These are phyloP conservation scores for Glaucomys volans DNA, from an alignment of 2,113 vertebrate species.

Conservation along the genomic window DNA sequence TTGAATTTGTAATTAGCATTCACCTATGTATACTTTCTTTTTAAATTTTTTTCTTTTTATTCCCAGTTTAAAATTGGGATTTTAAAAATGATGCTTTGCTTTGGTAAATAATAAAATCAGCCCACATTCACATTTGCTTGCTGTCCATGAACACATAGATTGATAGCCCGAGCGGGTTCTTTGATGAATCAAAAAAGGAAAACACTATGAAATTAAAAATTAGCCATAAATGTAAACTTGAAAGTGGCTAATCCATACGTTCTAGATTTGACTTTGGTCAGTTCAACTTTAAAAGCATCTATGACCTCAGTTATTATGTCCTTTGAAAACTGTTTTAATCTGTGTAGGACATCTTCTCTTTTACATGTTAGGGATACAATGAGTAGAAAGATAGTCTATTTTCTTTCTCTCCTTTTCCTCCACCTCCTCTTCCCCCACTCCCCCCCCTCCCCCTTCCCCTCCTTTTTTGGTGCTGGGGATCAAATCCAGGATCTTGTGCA, in stretches of 20 bases:
- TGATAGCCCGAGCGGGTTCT: constrained; percentile 35
- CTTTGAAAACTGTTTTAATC: constrained; percentile 26
- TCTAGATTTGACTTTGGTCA: constrained; percentile 30
- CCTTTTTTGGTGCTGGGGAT: not conserved
- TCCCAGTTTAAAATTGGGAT: not conserved
- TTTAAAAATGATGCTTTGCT: constrained; percentile 63
- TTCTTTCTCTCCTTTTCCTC: not conserved
- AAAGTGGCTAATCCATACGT: not conserved
- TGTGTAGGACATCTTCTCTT: not conserved
- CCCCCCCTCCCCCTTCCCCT: not conserved
- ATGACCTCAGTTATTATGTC: not conserved
- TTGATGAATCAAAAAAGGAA: constrained; percentile 55
- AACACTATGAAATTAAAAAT: constrained; percentile 55
- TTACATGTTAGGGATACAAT: not conserved
- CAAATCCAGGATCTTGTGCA: not conserved
- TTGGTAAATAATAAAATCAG: constrained; percentile 65
- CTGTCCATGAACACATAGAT: constrained; percentile 44
- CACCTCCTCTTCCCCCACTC: no score
- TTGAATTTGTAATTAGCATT: constrained; percentile 58
- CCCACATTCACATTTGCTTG: constrained; percentile 35
- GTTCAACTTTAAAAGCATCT: constrained; percentile 45
- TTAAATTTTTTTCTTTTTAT: constrained; percentile 44
- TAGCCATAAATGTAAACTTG: constrained; percentile 15
- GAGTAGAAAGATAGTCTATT: not conserved
- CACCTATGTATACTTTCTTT: constrained; percentile 8